A percentile compares a stretch with the other conserved stretches of the same genome.
Conservation (phyloP, 2,113 vertebrate genomes). For the Chunga burmeisteri region DNA sequence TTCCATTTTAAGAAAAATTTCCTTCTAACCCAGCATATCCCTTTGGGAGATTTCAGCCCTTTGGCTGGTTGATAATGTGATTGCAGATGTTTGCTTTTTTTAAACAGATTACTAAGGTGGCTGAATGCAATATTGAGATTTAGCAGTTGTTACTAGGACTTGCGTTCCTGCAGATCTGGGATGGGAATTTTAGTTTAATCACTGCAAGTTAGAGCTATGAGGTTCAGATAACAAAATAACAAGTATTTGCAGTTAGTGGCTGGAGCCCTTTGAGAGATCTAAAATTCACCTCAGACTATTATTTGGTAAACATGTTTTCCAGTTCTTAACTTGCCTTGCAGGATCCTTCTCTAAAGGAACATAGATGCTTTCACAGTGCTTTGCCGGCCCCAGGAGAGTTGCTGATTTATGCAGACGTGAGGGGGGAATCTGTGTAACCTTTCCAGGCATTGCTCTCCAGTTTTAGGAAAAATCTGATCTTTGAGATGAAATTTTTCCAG, state of each 20-base stretch:
- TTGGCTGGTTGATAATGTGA: neutral
- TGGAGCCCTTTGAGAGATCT: neutral
- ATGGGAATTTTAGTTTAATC: conserved; percentile 38
- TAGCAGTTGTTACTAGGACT: neutral
- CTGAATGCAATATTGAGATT: neutral
- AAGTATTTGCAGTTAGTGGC: conserved; percentile 21
- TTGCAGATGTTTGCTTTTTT: conserved; percentile 14
- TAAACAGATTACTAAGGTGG: neutral
- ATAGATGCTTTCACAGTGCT: neutral
- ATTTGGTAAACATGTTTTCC: neutral
- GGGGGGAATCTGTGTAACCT: neutral
- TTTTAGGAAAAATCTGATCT: neutral
- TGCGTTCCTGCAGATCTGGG: neutral
- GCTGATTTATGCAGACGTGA: neutral
- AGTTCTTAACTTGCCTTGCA: neutral
- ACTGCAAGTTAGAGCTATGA: neutral
- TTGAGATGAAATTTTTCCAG: neutral
- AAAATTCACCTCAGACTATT: neutral
- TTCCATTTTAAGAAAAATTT: neutral
- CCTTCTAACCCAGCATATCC: neutral
- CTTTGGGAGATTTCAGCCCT: neutral
- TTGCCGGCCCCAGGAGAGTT: neutral
- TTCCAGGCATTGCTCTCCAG: neutral
- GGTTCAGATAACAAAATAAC: neutral
- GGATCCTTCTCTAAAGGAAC: neutral